Conservation (phyloP, 2,888 invertebrate genomes). For the Chrysomela aeneicollis region DNA sequence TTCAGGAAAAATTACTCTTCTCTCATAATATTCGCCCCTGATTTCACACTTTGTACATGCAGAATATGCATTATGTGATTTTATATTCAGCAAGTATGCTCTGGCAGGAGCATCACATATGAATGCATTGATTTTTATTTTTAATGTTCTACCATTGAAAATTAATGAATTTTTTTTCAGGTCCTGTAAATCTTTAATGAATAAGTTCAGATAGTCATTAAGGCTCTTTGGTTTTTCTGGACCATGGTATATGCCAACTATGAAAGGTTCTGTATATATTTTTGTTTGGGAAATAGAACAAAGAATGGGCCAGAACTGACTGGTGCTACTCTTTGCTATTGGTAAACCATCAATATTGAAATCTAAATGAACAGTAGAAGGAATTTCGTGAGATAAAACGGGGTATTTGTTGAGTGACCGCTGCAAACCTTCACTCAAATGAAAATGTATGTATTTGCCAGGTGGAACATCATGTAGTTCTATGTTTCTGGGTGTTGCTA, state of each 20-base stretch:
- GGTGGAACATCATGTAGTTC: not conserved
- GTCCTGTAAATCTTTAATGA: not conserved
- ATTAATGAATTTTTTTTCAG: not conserved
- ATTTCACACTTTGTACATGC: not conserved
- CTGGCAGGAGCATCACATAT: not conserved
- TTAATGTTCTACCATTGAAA: not conserved
- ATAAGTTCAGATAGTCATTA: not conserved
- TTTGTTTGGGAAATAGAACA: not conserved
- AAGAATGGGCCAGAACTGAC: not conserved
- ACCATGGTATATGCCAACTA: conserved; percentile 1
- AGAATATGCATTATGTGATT: not conserved
- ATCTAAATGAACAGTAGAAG: not conserved
- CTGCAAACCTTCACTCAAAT: not conserved
- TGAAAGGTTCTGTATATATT: not conserved
- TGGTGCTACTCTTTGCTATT: not conserved
- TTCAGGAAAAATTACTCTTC: not conserved
- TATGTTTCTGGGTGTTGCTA: not conserved
- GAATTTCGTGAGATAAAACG: not conserved
- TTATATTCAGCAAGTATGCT: not conserved
- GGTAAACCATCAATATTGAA: conserved; percentile 9
- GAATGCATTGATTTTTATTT: not conserved
- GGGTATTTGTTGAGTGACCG: not conserved
- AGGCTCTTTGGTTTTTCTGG: not conserved
- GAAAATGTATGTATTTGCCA: not conserved
- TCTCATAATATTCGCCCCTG: not conserved